Percentiles rank a stretch among this genome's conserved stretches.
phyloP scores from a whole-genome alignment of 1,140 invertebrate genomes.

The Limonius californicus region DNA sequence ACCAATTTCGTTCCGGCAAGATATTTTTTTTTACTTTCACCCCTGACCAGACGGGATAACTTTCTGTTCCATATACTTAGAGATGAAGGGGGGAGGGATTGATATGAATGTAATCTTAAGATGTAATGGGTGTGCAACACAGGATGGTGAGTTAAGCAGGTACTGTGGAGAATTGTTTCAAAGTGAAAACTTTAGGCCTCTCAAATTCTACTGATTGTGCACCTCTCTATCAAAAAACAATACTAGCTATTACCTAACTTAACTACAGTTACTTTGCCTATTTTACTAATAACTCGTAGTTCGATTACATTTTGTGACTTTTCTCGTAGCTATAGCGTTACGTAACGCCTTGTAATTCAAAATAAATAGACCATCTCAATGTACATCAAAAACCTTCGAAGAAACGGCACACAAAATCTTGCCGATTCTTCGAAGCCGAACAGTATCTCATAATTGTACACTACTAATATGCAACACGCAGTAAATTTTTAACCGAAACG shows the following conservation, averaged over 20 bases:
- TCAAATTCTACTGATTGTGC: slow-evolving; percentile 44
- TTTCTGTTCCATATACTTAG: too few species aligned
- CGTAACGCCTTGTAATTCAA: slow-evolving; percentile 3
- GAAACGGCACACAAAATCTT: background rate
- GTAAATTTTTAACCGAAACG: background rate
- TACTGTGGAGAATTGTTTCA: slow-evolving; percentile 9
- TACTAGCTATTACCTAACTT: slow-evolving; percentile 16
- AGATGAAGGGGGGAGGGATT: too few species aligned
- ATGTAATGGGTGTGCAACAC: background rate
- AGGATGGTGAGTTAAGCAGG: background rate
- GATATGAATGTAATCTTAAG: too few species aligned
- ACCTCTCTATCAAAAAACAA: slow-evolving; percentile 26
- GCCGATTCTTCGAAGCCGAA: background rate
- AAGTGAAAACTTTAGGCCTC: slow-evolving; percentile 35
- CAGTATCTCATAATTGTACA: slow-evolving; percentile 10
- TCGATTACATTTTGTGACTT: background rate
- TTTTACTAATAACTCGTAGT: background rate
- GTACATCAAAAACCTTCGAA: background rate
- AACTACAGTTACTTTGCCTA: slow-evolving; percentile 5
- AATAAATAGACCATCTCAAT: slow-evolving; percentile 4
- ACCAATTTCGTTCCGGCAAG: too few species aligned
- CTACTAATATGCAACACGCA: slow-evolving; percentile 7
- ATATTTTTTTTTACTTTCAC: too few species aligned
- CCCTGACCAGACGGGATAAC: too few species aligned
- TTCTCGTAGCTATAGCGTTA: background rate